These are phyloP conservation scores for Brachionus manjavacas DNA, from an alignment of 1,140 invertebrate species.

Conservation along the genomic window DNA sequence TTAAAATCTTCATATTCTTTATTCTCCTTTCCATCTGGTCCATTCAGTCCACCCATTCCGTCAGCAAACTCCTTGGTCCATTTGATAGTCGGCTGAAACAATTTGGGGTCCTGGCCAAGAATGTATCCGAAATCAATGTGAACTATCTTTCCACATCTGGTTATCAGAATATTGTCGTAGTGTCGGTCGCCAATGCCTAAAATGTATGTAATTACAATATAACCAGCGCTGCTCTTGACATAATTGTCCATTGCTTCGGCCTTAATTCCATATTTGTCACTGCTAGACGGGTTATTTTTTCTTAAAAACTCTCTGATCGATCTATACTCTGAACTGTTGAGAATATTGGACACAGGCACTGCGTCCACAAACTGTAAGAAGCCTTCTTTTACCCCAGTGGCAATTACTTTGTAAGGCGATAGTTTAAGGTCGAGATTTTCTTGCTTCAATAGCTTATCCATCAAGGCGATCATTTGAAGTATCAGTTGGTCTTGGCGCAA, in stretches of 20 bases:
- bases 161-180: conserved; percentile 90
- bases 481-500: conserved; percentile 97
- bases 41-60: conserved; percentile 84
- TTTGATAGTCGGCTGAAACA: conserved; percentile 95
- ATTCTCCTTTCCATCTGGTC: conserved; percentile 52
- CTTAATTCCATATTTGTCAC: conserved; percentile 66
- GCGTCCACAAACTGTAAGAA: conserved; percentile 97
- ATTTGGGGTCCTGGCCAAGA: conserved; percentile 93
- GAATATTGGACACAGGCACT: conserved; percentile 80
- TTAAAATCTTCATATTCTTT: conserved; percentile 83
- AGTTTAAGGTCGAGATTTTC: conserved; percentile 92
- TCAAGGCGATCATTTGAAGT: conserved; percentile 87
- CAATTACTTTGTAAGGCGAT: conserved; percentile 86
- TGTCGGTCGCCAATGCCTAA: conserved; percentile 95
- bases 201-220: conserved; percentile 96
- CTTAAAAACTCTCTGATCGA: conserved; percentile 6
- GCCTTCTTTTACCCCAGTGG: conserved; percentile 78
- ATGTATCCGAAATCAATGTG: conserved; percentile 99
- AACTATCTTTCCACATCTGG: conserved; percentile 74
- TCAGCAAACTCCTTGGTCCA: conserved; percentile 94
- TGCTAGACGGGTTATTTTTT: background rate
- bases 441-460: conserved; percentile 70
- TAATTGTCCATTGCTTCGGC: conserved; percentile 96
- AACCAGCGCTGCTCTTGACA: conserved; percentile 84
- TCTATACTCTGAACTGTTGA: conserved; percentile 68